Base-by-base conservation (phyloP, 2,888 invertebrate genomes). In the Bellardia bayeri region DNA sequence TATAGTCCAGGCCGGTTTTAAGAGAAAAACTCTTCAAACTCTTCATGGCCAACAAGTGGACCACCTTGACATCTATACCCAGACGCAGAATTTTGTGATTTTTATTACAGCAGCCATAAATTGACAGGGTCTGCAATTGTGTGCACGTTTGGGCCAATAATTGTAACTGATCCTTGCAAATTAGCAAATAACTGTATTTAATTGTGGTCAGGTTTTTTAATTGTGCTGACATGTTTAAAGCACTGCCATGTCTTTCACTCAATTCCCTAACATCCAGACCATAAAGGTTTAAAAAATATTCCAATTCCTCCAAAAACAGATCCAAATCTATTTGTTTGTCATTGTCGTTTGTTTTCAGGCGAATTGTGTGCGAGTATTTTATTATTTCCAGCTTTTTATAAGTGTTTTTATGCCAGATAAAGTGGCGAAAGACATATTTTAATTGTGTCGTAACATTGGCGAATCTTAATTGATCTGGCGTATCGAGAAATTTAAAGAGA, bases 201-300 rank as follows among this genome's bases (percentile, higher is more conserved):
- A 87, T 78, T 7, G 11, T 69, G 13, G 56, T 63, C 0, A 87
- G 78, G 45, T 81, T 58, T 14, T 8, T 8, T 2, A 72, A 54
- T 2, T 51, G 23, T 3, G 11, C 2, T 7, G 45, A 14, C 2
- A 75, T 49, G 23, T 68, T 63, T 5, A 82, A 56, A 8, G 78
- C 75, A 9, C 16, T 68, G 3, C 79, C 79, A 51, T 82, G 84
- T 14, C 56, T 74, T n/a, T 84, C 40, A n/a, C 13, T 23, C 13
- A 87, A 63, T 14, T 74, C 14, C 6, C 16, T 16, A 3, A 84
- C n/a, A 23, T 78, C 45, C 11, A 3, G n/a, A 7, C 72, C 81
- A 42, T 78, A 82, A n/a, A 68, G 56, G 6, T 69, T 61, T n/a
- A 82, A 51, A 74, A 84, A 84, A 58, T 84, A 81, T 30, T 69